Base-by-base conservation (phyloP, 2,797 vertebrate genomes). In the Sebastes hubbsi region DNA sequence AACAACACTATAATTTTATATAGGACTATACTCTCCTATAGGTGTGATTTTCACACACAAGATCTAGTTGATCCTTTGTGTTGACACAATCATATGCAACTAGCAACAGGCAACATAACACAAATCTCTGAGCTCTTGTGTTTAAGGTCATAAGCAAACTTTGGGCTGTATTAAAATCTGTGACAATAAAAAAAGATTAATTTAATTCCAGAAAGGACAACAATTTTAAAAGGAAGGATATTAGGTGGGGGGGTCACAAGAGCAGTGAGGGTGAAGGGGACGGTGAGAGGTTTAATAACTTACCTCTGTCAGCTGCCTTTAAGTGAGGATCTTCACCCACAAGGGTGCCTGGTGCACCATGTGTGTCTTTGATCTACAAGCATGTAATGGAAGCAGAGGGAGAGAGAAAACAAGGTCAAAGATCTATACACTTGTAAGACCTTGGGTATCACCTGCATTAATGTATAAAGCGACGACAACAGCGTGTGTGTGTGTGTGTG, bases 301-400 rank as follows among this genome's bases (percentile, higher is more conserved):
- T 89, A 95, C 95, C 92, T 89, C 27, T 90, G 67, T 88, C 88
- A 58, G 88, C 86, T 71, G 91, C 93, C 80, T 91, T 82, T 85
- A 93, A 77, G 72, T 84, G 81, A 59, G 87, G 87, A 89, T 92
- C 93, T 72, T 92, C 92, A 75, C 75, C 88, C 55, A 54, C 72
- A 52, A 56, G 54, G 56, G 78, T 27, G 60, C 60, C 87, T 72
- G 82, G 68, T 70, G 75, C 77, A 16, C 70, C 68, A 5, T 74
- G 81, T n/a, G 73, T 11, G 36, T 82, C 90, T 93, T 91, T 95
- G 91, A 95, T 95, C 95, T 95, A 73, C 34, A 80, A 82, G 71
- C 75, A 86, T 55, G 91, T 82, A 86, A 91, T 82, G 73, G 87
- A 89, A 87, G 73, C 82, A 88, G 85, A 88, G 87, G 82, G 73